These are phyloP conservation scores for Scotopteryx bipunctaria DNA, from an alignment of 2,888 invertebrate species.

Conservation along the genomic window DNA sequence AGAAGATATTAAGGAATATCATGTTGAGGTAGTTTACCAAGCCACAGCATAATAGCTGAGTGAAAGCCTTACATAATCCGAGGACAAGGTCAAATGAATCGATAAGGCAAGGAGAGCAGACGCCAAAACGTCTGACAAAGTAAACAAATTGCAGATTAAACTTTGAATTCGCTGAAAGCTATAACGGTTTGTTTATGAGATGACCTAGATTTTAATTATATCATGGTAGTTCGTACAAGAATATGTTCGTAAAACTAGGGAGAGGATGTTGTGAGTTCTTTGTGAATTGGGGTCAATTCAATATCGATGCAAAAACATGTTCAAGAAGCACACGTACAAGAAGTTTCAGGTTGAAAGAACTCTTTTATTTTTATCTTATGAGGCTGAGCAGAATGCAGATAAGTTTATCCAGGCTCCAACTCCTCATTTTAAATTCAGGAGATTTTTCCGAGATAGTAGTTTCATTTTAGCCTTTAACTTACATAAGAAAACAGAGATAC, in stretches of 20 bases:
- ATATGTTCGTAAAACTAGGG: too few species aligned
- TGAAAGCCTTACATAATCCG: conserved; percentile 56
- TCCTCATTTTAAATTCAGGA: conserved; percentile 21
- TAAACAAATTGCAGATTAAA: conserved; percentile 35
- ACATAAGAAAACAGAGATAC: conserved; percentile 7
- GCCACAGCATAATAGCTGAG: conserved; percentile 37
- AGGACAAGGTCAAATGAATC: conserved; percentile 68
- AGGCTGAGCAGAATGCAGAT: background rate
- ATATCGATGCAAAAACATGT: background rate
- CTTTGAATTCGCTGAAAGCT: conserved; percentile 8
- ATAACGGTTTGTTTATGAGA: conserved; percentile 4
- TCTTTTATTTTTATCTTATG: background rate
- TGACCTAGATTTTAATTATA: conserved; percentile 18
- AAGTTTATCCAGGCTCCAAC: conserved; percentile 7
- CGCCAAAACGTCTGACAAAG: conserved; percentile 61
- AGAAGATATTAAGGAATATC: conserved; percentile 21
- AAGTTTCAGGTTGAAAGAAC: background rate
- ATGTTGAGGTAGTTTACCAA: conserved; percentile 38
- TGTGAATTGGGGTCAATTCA: background rate
- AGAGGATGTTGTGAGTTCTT: too few species aligned
- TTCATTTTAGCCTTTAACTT: conserved; percentile 2
- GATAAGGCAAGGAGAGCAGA: conserved; percentile 51
- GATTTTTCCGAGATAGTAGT: conserved; percentile 8
- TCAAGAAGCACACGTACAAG: background rate
- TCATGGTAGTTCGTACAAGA: background rate